Conservation (phyloP, 2,797 vertebrate species). For the Sebastes ruberrimus region DNA sequence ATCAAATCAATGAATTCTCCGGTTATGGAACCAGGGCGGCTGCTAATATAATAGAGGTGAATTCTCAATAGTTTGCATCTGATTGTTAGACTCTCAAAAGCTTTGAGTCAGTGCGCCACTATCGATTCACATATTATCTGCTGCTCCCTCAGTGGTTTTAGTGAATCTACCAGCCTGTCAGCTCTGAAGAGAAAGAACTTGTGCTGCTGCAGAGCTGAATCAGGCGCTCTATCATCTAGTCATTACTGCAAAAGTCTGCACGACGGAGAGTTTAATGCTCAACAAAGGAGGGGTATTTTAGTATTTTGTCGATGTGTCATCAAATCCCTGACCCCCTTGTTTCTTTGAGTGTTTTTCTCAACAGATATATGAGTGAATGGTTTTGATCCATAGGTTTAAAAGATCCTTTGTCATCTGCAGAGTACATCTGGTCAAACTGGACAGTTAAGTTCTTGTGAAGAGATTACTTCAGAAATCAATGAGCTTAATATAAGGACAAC, state of each 20-base stretch:
- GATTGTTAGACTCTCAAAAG: not conserved
- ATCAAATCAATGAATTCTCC: not conserved
- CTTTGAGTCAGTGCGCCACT: too few relatives aligned
- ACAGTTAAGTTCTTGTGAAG: not conserved
- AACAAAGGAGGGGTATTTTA: not conserved
- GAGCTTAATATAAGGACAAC: not conserved
- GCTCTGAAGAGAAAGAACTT: too few relatives aligned
- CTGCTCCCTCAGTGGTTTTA: constrained; percentile 1
- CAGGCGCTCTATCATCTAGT: not conserved
- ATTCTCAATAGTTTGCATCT: not conserved
- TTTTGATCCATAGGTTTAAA: not conserved
- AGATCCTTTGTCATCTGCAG: not conserved
- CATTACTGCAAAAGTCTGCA: constrained; percentile 6
- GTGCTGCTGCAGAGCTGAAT: not conserved
- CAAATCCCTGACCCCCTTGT: not conserved
- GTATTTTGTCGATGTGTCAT: not conserved
- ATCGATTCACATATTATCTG: not conserved
- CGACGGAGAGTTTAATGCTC: not conserved
- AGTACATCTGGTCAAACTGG: not conserved
- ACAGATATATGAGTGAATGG: not conserved
- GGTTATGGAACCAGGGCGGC: not conserved
- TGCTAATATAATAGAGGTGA: not conserved
- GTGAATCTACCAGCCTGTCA: not conserved
- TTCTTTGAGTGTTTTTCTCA: not conserved
- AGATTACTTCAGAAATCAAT: not conserved